Evolutionary conservation across 30 jellyfish, hydroid and myxozoan genomes (phyloP), one percentile per base, ranked within the genome.

Genomic region (Clytia hemisphaerica): DNA sequence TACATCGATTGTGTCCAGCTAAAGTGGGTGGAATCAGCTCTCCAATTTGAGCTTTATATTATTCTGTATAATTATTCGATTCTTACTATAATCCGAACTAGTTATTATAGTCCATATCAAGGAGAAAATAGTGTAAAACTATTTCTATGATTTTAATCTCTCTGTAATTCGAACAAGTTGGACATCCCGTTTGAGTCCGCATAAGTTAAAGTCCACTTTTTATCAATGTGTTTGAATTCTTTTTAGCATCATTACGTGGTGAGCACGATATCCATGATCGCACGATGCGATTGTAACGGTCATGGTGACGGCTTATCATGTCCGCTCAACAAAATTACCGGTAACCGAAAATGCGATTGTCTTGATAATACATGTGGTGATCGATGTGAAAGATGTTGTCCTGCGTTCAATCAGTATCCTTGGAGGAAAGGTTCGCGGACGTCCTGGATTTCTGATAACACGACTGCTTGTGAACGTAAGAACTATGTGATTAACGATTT

Each of bases 211-310:
- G n/a, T n/a, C n/a, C n/a, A n/a, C n/a, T n/a, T n/a, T n/a, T n/a
- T n/a, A n/a, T n/a, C n/a, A n/a, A n/a, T n/a, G n/a, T n/a, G n/a
- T n/a, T n/a, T n/a, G n/a, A 44, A 46, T 42, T 27, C 30, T 22
- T 34, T 45, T 18, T 51, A 89, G 98, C 98, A 89, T 72, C 98
- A 89, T 68, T 89, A 89, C 67, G 92, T 54, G 9, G 98, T 89
- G 18, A 80, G 90, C 22, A 93, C 76, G 32, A 75, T 89, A 9
- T 48, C 61, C 30, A 45, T 80, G 64, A 82, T 65, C 38, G 77
- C 93, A 24, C 80, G 73, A 2, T 89, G 98, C 49, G 92, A 89
- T 67, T 89, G 98, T 76, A 80, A 50, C 46, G 98, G 98, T 2
- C 98, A 89, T 75, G 98, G 95, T 7, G 77, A 89, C 65, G 98